Percentiles rank a stretch among this genome's conserved stretches.
Evolutionary conservation across 2,113 vertebrate genomes (phyloP).

Genomic region (Grallaria varia): DNA sequence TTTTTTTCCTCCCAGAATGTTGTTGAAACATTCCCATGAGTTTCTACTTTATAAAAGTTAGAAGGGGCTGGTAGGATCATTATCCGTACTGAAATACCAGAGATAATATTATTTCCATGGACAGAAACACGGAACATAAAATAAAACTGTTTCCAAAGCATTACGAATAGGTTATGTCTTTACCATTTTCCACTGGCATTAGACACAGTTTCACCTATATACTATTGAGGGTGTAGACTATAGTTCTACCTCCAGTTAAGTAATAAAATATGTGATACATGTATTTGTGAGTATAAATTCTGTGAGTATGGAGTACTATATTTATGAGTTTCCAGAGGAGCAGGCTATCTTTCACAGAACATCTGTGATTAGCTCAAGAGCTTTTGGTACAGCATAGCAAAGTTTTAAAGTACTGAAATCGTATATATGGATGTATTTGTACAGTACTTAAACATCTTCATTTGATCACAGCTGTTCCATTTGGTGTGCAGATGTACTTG

Average conservation of each 20-base stretch:
- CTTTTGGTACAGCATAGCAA: background rate
- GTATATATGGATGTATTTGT: background rate
- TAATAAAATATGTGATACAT: background rate
- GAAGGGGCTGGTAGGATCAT: background rate
- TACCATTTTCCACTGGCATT: background rate
- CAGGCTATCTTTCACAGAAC: background rate
- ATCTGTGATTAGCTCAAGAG: background rate
- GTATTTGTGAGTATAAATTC: background rate
- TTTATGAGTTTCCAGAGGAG: background rate
- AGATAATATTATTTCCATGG: background rate
- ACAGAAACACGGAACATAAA: background rate
- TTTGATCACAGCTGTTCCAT: background rate
- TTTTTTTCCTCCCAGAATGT: background rate
- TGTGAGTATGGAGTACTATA: background rate
- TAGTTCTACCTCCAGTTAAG: background rate
- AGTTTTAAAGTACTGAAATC: background rate
- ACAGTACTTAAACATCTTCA: background rate
- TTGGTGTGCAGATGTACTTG: conserved; percentile 16
- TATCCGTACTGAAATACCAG: background rate
- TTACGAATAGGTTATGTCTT: background rate
- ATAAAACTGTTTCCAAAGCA: background rate
- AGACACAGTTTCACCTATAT: background rate
- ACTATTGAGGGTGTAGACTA: background rate
- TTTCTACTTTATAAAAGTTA: background rate
- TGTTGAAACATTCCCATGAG: background rate